Percentiles rank a stretch among this genome's conserved stretches.
phyloP scores from a whole-genome alignment of 1,140 invertebrate genomes.

The Antheraea mylitta region DNA sequence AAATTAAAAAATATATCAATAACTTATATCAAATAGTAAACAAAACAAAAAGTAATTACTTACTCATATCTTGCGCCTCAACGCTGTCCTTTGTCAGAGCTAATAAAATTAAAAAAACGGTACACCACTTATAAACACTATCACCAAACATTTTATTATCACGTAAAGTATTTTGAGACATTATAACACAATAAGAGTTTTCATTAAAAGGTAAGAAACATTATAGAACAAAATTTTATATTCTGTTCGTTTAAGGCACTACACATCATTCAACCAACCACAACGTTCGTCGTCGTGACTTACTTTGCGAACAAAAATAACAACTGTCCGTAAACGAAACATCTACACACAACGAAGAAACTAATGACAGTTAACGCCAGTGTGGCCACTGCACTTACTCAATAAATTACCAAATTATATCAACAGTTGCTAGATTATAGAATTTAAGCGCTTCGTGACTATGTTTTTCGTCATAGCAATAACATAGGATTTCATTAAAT shows the following conservation, averaged over 20 bases:
- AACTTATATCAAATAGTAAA: background rate
- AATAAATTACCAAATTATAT: background rate
- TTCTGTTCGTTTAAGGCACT: slow-evolving; percentile 28
- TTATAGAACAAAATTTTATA: slow-evolving; percentile 8
- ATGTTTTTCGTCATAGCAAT: no score
- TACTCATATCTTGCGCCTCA: slow-evolving; percentile 56
- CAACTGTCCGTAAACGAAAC: slow-evolving; percentile 10
- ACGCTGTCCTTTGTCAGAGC: slow-evolving; percentile 60
- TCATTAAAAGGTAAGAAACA: background rate
- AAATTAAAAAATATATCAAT: background rate
- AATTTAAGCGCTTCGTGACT: background rate
- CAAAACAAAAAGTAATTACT: slow-evolving; percentile 29
- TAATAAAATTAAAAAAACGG: slow-evolving; percentile 58
- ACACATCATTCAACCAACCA: slow-evolving; percentile 33
- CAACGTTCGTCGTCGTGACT: slow-evolving; percentile 12
- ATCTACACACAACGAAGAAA: background rate
- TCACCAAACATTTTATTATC: slow-evolving; percentile 57
- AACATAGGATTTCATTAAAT: no score
- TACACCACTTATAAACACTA: slow-evolving; percentile 50
- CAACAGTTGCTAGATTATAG: background rate
- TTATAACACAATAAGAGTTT: slow-evolving; percentile 24
- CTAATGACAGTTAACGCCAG: background rate
- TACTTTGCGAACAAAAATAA: slow-evolving; percentile 22
- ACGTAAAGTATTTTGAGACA: slow-evolving; percentile 41
- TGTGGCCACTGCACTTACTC: background rate